A percentile compares a stretch with the other conserved stretches of the same genome.
phyloP scores from a whole-genome alignment of 2,888 invertebrate species.

The Griposia aprilina region DNA sequence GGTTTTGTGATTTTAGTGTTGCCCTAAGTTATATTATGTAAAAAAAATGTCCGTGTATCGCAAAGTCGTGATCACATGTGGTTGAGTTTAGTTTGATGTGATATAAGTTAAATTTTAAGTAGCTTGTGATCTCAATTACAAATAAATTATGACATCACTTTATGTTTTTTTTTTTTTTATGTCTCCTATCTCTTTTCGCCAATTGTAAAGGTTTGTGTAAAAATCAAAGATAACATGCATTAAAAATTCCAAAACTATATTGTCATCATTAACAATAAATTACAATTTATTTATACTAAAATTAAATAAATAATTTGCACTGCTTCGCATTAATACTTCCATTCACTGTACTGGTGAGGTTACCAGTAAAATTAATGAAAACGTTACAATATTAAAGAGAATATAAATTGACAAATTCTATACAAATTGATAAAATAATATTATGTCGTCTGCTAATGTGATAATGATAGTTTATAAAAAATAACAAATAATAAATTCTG shows the following conservation, averaged over 20 bases:
- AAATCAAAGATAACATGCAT: conserved; percentile 55
- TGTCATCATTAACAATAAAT: conserved; percentile 85
- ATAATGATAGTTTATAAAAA: conserved; percentile 64
- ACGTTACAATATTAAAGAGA: conserved; percentile 22
- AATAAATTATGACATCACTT: conserved; percentile 82
- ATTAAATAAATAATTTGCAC: conserved; percentile 79
- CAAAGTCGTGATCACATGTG: conserved; percentile 58
- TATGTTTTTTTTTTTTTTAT: conserved; percentile 48
- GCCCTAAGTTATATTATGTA: conserved; percentile 57
- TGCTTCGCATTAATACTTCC: conserved; percentile 64
- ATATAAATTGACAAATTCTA: conserved; percentile 36
- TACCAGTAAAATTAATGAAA: conserved; percentile 46
- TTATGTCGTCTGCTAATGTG: conserved; percentile 54
- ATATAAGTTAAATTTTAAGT: conserved; percentile 83
- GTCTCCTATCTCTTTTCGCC: neutral
- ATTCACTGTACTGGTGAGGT: conserved; percentile 42
- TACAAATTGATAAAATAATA: conserved; percentile 39
- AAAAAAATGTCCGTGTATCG: conserved; percentile 68
- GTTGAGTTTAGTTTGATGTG: conserved; percentile 75
- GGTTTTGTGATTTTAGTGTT: conserved; percentile 54
- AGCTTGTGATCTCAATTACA: conserved; percentile 88
- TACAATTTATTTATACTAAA: conserved; percentile 79
- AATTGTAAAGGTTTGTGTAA: neutral
- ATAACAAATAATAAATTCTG: conserved; percentile 72
- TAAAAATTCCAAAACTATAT: conserved; percentile 82